phyloP scores from a whole-genome alignment of 2,888 invertebrate genomes.

The Bombylius major region DNA sequence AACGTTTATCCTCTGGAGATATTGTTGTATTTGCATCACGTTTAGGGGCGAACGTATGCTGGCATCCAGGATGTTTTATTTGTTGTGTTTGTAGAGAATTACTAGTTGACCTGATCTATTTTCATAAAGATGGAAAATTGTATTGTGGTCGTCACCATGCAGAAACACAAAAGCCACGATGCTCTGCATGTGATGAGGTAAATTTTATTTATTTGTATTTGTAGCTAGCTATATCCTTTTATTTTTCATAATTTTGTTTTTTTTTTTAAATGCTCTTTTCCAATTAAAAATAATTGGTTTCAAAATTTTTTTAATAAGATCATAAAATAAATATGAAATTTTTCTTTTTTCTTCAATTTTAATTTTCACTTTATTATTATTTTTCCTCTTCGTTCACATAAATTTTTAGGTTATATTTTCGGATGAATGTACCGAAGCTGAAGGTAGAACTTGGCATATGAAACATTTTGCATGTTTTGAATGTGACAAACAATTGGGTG shows the following conservation, averaged over 20 bases:
- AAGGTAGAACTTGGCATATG: constrained; percentile 98
- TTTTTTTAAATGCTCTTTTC: neutral
- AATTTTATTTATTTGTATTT: constrained; percentile 15
- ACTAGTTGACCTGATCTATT: constrained; percentile 94
- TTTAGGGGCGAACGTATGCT: constrained; percentile 69
- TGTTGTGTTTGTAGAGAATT: constrained; percentile 87
- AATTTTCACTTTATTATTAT: no score
- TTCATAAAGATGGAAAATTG: constrained; percentile 76
- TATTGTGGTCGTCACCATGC: constrained; percentile 97
- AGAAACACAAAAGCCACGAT: constrained; percentile 89
- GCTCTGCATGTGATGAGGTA: constrained; percentile 96
- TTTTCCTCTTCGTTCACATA: neutral
- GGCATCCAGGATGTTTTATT: constrained; percentile 94
- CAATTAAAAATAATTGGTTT: neutral
- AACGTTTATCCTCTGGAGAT: constrained; percentile 71
- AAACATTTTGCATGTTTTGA: constrained; percentile 95
- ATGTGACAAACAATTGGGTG: constrained; percentile 89
- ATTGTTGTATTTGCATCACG: constrained; percentile 83
- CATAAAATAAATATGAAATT: no score
- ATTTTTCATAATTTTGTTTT: no score
- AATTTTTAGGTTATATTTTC: constrained; percentile 79
- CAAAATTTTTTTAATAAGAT: no score
- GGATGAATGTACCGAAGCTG: constrained; percentile 98
- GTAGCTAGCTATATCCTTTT: neutral
- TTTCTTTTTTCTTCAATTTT: no score